Conservation (phyloP, 2,888 invertebrate species). For the Linyphia triangularis region DNA sequence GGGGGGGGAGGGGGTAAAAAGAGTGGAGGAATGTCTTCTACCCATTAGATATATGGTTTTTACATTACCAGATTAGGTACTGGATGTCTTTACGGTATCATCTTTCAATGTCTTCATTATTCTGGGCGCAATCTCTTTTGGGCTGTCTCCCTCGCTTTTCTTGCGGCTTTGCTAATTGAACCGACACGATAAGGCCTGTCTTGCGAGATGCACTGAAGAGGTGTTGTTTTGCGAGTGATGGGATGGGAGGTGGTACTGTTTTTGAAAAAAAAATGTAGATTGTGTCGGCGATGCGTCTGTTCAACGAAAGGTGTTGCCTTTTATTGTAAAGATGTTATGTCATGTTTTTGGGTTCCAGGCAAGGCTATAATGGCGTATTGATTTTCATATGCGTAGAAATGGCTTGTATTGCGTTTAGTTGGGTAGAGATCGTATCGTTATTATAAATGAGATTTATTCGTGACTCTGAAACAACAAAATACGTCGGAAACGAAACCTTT, state of each 20-base stretch:
- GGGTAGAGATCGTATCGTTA: too few species aligned
- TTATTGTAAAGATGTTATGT: too few species aligned
- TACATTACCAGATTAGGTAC: constrained; percentile 64
- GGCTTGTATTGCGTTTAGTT: too few species aligned
- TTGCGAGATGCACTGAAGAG: too few species aligned
- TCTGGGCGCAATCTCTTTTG: constrained; percentile 20
- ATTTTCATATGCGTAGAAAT: too few species aligned
- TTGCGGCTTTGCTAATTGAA: constrained; percentile 29
- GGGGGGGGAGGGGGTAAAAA: neutral
- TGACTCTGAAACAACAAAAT: too few species aligned
- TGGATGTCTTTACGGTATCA: constrained; percentile 42
- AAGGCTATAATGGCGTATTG: too few species aligned
- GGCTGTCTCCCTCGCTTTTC: neutral
- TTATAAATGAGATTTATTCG: too few species aligned
- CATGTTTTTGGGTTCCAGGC: too few species aligned
- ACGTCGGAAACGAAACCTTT: too few species aligned
- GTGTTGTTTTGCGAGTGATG: neutral
- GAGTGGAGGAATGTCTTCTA: neutral
- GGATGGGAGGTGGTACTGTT: neutral
- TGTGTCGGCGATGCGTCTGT: neutral
- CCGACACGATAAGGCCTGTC: neutral
- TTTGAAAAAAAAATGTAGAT: neutral
- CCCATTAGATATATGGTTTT: constrained; percentile 70
- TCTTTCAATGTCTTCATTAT: constrained; percentile 62
- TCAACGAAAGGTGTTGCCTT: too few species aligned